Base-by-base conservation (phyloP, 2,113 vertebrate species). In the Elephas maximus region DNA sequence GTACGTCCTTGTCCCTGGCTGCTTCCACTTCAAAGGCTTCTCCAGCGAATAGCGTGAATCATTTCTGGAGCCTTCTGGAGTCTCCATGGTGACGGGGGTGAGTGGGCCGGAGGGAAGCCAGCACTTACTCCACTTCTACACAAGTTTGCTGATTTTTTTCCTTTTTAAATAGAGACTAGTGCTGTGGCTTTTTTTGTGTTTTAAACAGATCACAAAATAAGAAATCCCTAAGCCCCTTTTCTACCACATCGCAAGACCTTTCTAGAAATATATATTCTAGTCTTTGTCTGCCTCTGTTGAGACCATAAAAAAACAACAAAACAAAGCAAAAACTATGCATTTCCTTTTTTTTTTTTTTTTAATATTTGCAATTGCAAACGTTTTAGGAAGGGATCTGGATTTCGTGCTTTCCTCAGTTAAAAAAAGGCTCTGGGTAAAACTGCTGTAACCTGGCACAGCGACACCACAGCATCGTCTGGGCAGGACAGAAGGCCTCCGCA, bases 11-110 rank as follows among this genome's bases (percentile, higher is more conserved):
- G 87, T 97, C 96, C 51, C 37, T 11, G 23, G 97, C 96, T 96
- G 87, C 96, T 98, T 97, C 84, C 97, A 78, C 97, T 98, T 97
- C 98, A 98, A 97, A 98, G 97, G 94, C 87, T 97, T 89, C 69
- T 65, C 76, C 97, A 95, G 10, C 60, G 69, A 97, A 94, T 97
- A 48, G 48, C 81, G 48, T 92, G 98, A 98, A 95, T 98, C 98
- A 98, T 94, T 97, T 92, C 94, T 37, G 81, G 97, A 98, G 94
- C 96, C 97, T 97, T 95, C 94, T 88, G 96, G 92, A 85, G 93
- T 98, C 98, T 98, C 98, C 98, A 98, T 98, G 98, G 98, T 91
- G 97, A 99, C 96, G 63, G 97, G 97, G 51, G 67, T 81, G 93
- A 93, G 96, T 78, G 78, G 74, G 90, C 93, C 96, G 45, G 90